Evolutionary conservation across 1,140 invertebrate genomes (phyloP), one percentile per base, ranked within the genome.

Genomic region (Cydia strobilella): DNA sequence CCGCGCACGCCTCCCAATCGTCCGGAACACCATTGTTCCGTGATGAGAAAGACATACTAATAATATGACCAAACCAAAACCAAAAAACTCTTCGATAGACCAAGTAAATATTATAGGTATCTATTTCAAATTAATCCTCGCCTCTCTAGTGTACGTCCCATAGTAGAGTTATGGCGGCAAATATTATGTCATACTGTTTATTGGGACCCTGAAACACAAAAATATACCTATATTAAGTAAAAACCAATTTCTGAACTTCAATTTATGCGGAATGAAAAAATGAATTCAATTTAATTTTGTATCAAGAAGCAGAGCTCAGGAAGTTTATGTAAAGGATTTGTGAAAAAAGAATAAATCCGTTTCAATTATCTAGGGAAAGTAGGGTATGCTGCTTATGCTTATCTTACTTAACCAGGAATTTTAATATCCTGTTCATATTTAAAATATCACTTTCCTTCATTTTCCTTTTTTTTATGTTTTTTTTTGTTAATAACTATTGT

Each of bases 381-480:
- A n/a, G 71, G 45, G 71, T 20, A 51, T 31, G 71, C 42, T 48
- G 35, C 45, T 51, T 72, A 72, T 48, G 35, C 45, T 51, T 72
- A 72, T 72, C 71, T 72, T 72, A 15, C 25, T 72, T 23, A 13
- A 18, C 65, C 65, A 42, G 20, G 65, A 39, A 39, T 69, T 69
- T 69, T 69, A 69, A 69, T 69, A 39, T 69, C 65, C 71, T 72
- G 20, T 72, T 72, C 71, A 72, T 20, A 27, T 48, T 72, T 23
- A 20, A 48, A 23, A 42, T 48, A 5, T 72, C 7, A 45, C 3
- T 48, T 31, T 15, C 27, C 13, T 66, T 66, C 63, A 7, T 35
- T 69, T 35, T 18, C 65, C 1, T n/a, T 27, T 15, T 23, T 23
- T 59, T 1, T 59, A 12, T 45, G 12, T 45, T 45, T 45, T 45